phyloP scores from a whole-genome alignment of 2,113 vertebrate genomes.

The Heteronetta atricapilla region DNA sequence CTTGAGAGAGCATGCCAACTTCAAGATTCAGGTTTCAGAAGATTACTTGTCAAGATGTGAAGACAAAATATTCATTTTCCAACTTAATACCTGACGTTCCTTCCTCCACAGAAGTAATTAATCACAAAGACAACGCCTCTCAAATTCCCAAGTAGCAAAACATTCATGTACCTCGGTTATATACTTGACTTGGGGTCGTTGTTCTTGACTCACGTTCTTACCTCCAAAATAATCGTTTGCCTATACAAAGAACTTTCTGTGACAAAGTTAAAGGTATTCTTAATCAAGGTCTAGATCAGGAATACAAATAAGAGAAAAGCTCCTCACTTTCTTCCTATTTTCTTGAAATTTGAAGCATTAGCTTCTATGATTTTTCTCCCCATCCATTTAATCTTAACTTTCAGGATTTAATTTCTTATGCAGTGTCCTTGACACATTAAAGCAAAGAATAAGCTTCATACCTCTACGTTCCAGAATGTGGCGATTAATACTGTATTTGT shows the following conservation, averaged over 20 bases:
- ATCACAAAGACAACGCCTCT: neutral
- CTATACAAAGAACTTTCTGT: neutral
- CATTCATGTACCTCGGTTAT: neutral
- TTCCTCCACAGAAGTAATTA: neutral
- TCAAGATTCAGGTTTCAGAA: neutral
- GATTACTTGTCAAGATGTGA: neutral
- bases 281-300: neutral
- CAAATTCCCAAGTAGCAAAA: neutral
- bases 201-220: neutral
- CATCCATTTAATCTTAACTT: neutral
- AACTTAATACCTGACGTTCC: neutral
- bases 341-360: neutral
- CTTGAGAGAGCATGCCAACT: neutral
- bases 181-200: neutral
- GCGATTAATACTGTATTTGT: neutral
- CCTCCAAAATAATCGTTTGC: neutral
- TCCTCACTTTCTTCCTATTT: neutral
- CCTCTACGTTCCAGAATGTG: neutral
- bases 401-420: neutral
- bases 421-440: neutral
- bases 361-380: neutral
- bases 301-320: neutral
- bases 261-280: neutral
- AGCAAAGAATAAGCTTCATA: neutral
- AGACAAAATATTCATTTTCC: neutral